Evolutionary conservation across 2,113 vertebrate genomes (phyloP).

Genomic region (Vulpes vulpes): DNA sequence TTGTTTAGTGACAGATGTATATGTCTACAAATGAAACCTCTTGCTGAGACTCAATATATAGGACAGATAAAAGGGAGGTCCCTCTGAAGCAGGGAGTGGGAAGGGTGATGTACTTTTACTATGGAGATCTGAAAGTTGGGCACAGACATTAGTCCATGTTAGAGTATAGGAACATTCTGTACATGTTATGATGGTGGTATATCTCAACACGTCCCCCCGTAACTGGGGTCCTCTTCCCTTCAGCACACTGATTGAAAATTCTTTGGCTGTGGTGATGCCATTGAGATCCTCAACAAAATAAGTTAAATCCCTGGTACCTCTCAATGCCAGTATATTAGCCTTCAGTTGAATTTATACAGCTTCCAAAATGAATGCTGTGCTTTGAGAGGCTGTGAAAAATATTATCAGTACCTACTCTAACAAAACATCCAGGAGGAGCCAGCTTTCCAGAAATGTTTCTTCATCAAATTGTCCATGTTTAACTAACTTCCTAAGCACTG

Average conservation of each 20-base stretch:
- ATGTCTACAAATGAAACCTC: constrained; percentile 26
- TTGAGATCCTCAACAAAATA: neutral
- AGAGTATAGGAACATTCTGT: neutral
- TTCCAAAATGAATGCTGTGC: neutral
- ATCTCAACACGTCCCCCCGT: neutral
- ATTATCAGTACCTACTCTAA: neutral
- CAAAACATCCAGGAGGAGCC: neutral
- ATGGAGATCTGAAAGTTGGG: neutral
- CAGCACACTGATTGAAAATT: neutral
- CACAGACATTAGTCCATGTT: neutral
- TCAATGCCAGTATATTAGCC: neutral
- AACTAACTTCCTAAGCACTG: neutral
- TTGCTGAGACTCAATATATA: rapidly evolving
- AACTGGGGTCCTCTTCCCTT: rapidly evolving
- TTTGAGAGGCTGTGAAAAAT: neutral
- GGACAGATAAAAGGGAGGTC: neutral
- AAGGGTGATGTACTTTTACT: neutral
- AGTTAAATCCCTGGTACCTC: neutral
- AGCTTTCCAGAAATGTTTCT: neutral
- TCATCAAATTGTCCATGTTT: neutral
- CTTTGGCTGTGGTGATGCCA: neutral
- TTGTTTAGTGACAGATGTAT: neutral
- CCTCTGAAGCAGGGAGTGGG: neutral
- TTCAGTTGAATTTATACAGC: neutral
- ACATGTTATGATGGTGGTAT: rapidly evolving